Evolutionary conservation across 2,797 vertebrate species (phyloP).

Genomic region (Erethizon dorsatum): DNA sequence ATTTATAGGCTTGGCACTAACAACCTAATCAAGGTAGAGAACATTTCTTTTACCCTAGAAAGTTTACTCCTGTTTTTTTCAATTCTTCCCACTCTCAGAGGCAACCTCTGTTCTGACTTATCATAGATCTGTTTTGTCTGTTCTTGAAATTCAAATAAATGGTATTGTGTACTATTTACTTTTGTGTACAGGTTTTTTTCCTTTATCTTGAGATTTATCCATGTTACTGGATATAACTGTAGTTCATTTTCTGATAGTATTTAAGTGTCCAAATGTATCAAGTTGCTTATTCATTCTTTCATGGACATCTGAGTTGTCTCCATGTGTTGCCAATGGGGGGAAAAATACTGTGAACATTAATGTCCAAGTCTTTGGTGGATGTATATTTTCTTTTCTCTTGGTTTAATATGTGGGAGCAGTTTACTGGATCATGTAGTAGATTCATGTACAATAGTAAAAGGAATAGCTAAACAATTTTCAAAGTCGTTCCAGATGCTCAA

Average conservation of each 20-base stretch:
- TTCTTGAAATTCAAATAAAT: conserved; percentile 21
- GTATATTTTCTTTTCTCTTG: not conserved
- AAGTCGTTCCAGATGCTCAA: not conserved
- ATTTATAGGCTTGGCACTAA: not conserved
- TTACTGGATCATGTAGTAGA: not conserved
- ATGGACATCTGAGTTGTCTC: conserved; percentile 17
- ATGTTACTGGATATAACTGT: not conserved
- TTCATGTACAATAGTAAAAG: not conserved
- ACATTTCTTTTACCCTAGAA: not conserved
- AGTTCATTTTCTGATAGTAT: not conserved
- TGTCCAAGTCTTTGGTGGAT: not conserved
- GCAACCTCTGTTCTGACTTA: conserved; percentile 1
- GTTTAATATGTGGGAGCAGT: not conserved
- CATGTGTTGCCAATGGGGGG: not conserved
- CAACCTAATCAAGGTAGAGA: not conserved
- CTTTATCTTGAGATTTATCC: conserved; percentile 28
- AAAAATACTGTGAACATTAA: not conserved
- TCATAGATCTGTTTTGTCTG: not conserved
- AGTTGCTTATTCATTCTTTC: conserved; percentile 24
- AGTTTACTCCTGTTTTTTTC: not conserved
- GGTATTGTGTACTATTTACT: not conserved
- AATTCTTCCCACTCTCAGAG: not conserved
- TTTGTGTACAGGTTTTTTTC: not conserved
- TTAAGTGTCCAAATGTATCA: not conserved
- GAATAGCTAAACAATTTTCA: not conserved